Percentiles rank a stretch among this genome's conserved stretches.
Conservation (phyloP, 1,140 invertebrate species). For the Rhagoletis zephyria region DNA sequence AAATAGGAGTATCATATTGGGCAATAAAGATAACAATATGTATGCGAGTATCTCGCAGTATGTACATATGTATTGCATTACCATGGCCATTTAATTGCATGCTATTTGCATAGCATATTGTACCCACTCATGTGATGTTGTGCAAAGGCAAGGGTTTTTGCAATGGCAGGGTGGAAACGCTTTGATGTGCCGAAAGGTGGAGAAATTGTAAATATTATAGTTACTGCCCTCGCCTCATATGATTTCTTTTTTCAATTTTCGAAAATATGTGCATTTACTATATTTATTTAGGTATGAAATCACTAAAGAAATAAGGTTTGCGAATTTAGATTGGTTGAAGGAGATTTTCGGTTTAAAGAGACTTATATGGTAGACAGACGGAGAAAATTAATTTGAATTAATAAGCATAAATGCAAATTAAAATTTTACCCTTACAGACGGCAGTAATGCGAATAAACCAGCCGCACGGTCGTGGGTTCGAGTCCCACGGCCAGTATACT, state of each 20-base stretch:
- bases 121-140: constrained; percentile 20
- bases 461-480: too few species aligned
- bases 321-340: too few species aligned
- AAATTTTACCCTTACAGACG: too few species aligned
- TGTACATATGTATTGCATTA: not conserved
- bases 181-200: not conserved
- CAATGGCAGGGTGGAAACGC: not conserved
- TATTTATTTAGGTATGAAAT: not conserved
- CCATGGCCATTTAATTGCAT: constrained; percentile 9
- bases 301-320: too few species aligned
- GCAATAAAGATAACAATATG: constrained; percentile 31
- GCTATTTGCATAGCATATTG: constrained; percentile 17
- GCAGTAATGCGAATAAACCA: too few species aligned
- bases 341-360: too few species aligned
- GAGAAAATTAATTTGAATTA: too few species aligned
- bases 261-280: not conserved
- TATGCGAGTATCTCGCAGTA: not conserved
- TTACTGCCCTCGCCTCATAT: not conserved
- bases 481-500: too few species aligned
- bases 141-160: not conserved
- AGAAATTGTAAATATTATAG: not conserved
- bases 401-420: too few species aligned
- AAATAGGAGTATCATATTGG: not conserved
- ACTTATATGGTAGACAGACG: too few species aligned
- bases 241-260: not conserved